Base-by-base conservation (phyloP, 2,888 invertebrate species). In the Caenorhabditis sp. region DNA sequence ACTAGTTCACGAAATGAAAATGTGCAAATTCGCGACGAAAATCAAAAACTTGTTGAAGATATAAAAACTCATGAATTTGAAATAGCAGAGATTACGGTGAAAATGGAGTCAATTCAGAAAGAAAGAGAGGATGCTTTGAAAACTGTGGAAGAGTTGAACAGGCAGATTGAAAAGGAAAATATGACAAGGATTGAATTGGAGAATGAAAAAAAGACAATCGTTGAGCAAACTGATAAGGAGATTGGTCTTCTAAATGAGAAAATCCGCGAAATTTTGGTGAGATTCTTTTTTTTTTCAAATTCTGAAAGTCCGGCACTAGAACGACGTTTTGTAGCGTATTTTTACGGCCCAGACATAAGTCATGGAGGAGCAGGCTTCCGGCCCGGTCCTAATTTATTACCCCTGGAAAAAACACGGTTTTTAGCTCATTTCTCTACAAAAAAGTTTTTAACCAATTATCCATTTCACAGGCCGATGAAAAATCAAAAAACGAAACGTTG, bases 21-120 rank as follows among this genome's bases (percentile, higher is more conserved):
- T 4, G 68, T 65, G 1, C 58, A 67, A 27, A 37, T 67, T 17
- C n/a, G 19, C 4, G 58, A 61, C 0, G 72, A 72, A 26, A 72
- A 72, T 24, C 10, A 14, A 24, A 31, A 57, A 5, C 50, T 72
- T 17, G 27, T 61, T 10, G 64, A 72, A 12, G 67, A 72, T 3
- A 19, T 31, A 3, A 58, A 37, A 1, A 58, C 53, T 0, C 65
- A 67, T 17, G 67, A 65, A 10, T 62, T 64, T n/a, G 67, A 64
- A 36, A 17, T 65, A 0, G 67, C 62, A 14, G 68, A 72, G 27
- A 8, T 62, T 36, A 65, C 58, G 23, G 50, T 62, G 12, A 57
- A 68, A 10, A 21, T 50, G n/a, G 60, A 66, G 10, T 31, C 54
- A 5, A 12, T 58, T 19, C 21, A 53, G 21, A 43, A 43, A 43